phyloP scores from a whole-genome alignment of 1,140 invertebrate species.

The Mycetomoellerius zeteki region DNA sequence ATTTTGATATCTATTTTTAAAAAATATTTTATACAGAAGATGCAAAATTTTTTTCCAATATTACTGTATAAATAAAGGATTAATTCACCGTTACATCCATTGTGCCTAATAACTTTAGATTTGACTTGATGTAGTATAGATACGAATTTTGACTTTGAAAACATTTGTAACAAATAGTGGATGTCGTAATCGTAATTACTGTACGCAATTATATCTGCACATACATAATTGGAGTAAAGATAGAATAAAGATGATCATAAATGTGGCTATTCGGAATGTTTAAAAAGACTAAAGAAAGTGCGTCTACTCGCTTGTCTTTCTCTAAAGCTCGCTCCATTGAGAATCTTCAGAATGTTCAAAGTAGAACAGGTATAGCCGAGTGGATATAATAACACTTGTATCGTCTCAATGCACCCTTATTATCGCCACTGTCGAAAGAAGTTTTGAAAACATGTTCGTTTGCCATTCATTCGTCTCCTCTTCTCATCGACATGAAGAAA shows the following conservation, averaged over 20 bases:
- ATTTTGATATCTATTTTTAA: no score
- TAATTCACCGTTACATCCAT: not conserved
- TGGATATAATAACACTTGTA: slow-evolving; percentile 75
- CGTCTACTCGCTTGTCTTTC: slow-evolving; percentile 35
- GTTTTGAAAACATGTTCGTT: slow-evolving; percentile 77
- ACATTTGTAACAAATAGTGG: not conserved
- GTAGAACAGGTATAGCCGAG: slow-evolving; percentile 72
- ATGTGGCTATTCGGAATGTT: not conserved
- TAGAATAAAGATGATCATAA: not conserved
- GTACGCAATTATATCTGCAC: not conserved
- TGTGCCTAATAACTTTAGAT: not conserved
- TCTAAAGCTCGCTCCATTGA: slow-evolving; percentile 69
- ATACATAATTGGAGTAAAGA: slow-evolving; percentile 5
- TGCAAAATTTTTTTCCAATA: no score
- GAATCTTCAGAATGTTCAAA: slow-evolving; percentile 81
- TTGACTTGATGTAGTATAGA: not conserved
- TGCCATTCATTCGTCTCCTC: slow-evolving; percentile 66
- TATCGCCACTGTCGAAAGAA: slow-evolving; percentile 80
- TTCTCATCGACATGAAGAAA: slow-evolving; percentile 21
- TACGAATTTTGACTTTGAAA: not conserved
- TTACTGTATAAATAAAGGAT: not conserved
- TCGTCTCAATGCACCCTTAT: slow-evolving; percentile 79
- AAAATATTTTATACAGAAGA: no score
- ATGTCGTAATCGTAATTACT: not conserved
- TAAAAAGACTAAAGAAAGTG: slow-evolving; percentile 48